Conservation (phyloP, 2,113 vertebrate species). For the Procavia capensis region DNA sequence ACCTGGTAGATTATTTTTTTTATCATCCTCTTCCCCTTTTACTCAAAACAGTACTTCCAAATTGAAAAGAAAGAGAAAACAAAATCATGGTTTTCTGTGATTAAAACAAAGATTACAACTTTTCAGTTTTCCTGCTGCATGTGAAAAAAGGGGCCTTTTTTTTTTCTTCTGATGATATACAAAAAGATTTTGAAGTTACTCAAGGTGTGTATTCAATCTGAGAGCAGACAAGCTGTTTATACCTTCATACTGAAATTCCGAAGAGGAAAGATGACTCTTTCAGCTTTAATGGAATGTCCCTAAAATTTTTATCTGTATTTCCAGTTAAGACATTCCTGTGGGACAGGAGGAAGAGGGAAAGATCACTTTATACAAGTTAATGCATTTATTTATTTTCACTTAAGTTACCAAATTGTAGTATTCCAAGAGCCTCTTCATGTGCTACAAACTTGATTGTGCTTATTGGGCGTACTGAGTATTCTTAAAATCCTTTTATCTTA, state of each 20-base stretch:
- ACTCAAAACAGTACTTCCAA: conserved; percentile 38
- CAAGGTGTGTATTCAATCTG: not conserved
- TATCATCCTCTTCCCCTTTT: not conserved
- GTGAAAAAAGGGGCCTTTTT: not conserved
- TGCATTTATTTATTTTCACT: conserved; percentile 43
- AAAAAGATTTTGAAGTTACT: conserved; percentile 33
- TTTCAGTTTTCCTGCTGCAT: conserved; percentile 16
- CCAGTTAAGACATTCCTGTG: conserved; percentile 48
- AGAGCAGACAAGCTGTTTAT: conserved; percentile 33
- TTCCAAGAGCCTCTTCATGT: conserved; percentile 15
- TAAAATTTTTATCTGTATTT: conserved; percentile 42
- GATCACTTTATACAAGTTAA: not conserved
- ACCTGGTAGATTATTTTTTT: not conserved
- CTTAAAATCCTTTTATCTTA: conserved; percentile 34
- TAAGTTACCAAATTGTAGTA: not conserved
- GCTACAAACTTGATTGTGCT: not conserved
- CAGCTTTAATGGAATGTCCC: conserved; percentile 65
- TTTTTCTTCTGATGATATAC: not conserved
- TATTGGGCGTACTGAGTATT: conserved; percentile 16
- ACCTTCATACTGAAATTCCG: conserved; percentile 51
- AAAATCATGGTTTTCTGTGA: not conserved
- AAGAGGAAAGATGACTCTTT: conserved; percentile 6
- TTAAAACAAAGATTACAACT: not conserved
- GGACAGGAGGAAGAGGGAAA: conserved; percentile 27
- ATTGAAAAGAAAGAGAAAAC: not conserved